phyloP scores from a whole-genome alignment of 2,888 invertebrate species.

The Stenchaetothrips biformis region DNA sequence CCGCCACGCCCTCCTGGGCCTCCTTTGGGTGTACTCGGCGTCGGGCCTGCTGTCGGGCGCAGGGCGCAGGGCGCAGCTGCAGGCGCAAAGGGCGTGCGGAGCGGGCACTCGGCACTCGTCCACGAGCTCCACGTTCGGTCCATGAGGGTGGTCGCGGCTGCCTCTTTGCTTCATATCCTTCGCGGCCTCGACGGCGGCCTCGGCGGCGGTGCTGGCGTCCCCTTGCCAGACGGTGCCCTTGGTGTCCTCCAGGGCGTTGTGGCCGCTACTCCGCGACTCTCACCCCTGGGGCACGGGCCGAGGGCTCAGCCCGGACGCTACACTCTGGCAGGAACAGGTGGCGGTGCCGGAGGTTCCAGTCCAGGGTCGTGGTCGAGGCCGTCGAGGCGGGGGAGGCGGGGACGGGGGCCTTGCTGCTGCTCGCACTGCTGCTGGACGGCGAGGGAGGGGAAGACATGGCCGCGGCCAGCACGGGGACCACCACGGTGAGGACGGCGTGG shows the following conservation, averaged over 20 bases:
- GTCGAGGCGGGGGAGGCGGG: slow-evolving; percentile 31
- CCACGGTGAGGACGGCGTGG: not conserved
- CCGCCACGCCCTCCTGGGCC: not conserved
- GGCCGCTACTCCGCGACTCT: not conserved
- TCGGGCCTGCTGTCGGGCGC: not conserved
- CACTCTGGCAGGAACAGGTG: slow-evolving; percentile 8
- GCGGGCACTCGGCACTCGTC: not conserved
- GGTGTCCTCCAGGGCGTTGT: not conserved
- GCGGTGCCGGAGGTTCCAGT: not conserved
- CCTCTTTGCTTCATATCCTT: slow-evolving; percentile 10
- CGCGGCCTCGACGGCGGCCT: not conserved
- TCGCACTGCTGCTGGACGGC: not conserved
- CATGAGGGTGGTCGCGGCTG: not conserved
- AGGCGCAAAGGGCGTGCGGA: not conserved
- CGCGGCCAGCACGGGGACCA: slow-evolving; percentile 36
- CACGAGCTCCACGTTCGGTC: not conserved
- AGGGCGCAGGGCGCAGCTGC: slow-evolving; percentile 8
- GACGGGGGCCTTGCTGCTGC: not conserved
- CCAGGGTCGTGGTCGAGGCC: slow-evolving; percentile 29
- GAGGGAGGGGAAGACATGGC: slow-evolving; percentile 34
- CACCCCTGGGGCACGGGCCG: not conserved
- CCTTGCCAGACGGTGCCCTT: not conserved
- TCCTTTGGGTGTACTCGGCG: not conserved
- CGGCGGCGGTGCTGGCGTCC: not conserved
- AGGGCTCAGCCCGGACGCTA: not conserved